Percentiles rank a stretch among this genome's conserved stretches.
phyloP scores from a whole-genome alignment of 2,113 vertebrate species.

The Megaleporinus macrocephalus region DNA sequence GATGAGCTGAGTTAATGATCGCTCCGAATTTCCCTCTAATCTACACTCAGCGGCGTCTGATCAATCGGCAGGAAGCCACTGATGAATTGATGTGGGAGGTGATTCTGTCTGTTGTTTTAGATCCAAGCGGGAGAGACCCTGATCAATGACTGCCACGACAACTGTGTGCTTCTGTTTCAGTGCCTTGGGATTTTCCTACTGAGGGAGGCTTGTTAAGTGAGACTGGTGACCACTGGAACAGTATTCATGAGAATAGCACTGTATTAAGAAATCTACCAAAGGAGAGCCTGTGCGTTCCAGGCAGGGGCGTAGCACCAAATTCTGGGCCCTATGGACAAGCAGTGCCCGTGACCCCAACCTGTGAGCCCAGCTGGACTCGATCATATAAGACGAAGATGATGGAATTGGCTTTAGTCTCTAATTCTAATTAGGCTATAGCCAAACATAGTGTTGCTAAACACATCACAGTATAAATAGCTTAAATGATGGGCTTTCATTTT shows the following conservation, averaged over 20 bases:
- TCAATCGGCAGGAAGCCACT: conserved; percentile 27
- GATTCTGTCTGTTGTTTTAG: conserved; percentile 24
- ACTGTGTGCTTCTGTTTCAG: conserved; percentile 12
- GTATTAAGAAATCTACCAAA: conserved; percentile 17
- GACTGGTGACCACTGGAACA: background rate
- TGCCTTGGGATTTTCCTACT: conserved; percentile 7
- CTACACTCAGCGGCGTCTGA: conserved; percentile 10
- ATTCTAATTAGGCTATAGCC: too few relatives aligned
- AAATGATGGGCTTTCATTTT: too few relatives aligned
- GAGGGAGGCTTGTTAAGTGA: background rate
- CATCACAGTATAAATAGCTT: too few relatives aligned
- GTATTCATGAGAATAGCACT: background rate
- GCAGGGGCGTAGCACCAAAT: too few relatives aligned
- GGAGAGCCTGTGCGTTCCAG: background rate
- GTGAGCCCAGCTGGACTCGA: too few relatives aligned
- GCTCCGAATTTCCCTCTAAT: conserved; percentile 7
- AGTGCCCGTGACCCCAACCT: too few relatives aligned
- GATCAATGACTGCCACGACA: conserved; percentile 37
- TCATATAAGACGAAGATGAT: too few relatives aligned
- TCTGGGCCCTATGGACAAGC: too few relatives aligned
- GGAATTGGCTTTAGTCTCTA: too few relatives aligned
- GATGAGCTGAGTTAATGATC: conserved; percentile 29
- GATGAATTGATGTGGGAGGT: conserved; percentile 9
- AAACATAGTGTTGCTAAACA: too few relatives aligned
- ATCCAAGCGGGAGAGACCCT: background rate